Evolutionary conservation across 2,888 invertebrate genomes (phyloP).

Genomic region (Orthosia cruda): DNA sequence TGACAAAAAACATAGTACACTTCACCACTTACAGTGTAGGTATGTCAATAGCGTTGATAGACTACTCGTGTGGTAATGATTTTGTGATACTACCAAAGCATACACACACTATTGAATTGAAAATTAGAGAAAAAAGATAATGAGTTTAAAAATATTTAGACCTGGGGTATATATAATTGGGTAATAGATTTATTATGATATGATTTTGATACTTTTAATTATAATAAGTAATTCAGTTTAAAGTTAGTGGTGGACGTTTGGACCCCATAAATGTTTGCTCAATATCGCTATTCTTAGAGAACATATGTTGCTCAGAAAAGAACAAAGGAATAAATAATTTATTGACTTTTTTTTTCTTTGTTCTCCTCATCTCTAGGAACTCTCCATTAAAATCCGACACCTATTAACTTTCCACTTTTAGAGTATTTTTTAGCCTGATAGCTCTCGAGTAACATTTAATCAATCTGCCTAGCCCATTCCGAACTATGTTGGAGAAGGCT

Average conservation of each 20-base stretch:
- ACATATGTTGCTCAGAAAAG: not conserved
- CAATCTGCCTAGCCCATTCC: not conserved
- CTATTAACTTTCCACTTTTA: not conserved
- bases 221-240: too few species aligned
- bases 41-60: constrained; percentile 23
- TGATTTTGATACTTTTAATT: not conserved
- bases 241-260: not conserved
- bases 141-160: too few species aligned
- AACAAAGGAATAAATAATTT: not conserved
- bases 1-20: constrained; percentile 60
- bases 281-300: too few species aligned
- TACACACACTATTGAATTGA: constrained; percentile 13
- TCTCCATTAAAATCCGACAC: not conserved
- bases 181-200: not conserved
- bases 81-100: constrained; percentile 53
- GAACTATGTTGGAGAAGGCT: not conserved
- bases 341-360: not conserved
- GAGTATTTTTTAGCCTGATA: not conserved
- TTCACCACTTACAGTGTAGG: constrained; percentile 18
- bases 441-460: not conserved
- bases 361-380: not conserved
- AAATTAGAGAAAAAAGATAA: not conserved
- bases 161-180: not conserved
- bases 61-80: constrained; percentile 7
- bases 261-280: not conserved